Percentiles rank a stretch among this genome's conserved stretches.
These are phyloP conservation scores for Penelope pileata DNA, from an alignment of 2,113 vertebrate species.

Conservation along the genomic window DNA sequence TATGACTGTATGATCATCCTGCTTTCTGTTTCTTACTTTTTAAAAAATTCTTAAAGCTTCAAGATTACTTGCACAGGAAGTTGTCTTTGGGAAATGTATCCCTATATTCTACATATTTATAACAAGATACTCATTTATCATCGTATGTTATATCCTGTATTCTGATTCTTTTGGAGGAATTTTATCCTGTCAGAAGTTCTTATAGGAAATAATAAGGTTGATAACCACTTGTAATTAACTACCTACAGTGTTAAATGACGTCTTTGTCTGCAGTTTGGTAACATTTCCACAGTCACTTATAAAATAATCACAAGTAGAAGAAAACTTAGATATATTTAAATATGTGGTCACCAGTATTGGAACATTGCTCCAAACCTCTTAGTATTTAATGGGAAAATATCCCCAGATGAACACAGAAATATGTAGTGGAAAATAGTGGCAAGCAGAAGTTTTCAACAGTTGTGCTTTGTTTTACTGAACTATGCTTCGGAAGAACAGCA, in stretches of 20 bases:
- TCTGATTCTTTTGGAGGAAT: neutral
- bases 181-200: neutral
- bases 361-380: neutral
- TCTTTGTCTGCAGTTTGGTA: neutral
- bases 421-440: neutral
- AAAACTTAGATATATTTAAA: neutral
- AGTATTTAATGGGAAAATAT: neutral
- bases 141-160: neutral
- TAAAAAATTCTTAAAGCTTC: neutral
- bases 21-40: neutral
- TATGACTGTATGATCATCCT: neutral
- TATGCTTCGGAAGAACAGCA: neutral
- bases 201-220: neutral
- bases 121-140: neutral
- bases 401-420: neutral
- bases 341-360: neutral
- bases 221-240: neutral
- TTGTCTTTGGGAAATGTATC: neutral
- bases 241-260: neutral
- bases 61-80: neutral
- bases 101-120: neutral
- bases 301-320: neutral
- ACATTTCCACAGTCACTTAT: neutral
- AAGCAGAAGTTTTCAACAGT: neutral
- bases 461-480: neutral